Evolutionary conservation across 2,113 vertebrate species (phyloP).

Genomic region (Labeo catla): DNA sequence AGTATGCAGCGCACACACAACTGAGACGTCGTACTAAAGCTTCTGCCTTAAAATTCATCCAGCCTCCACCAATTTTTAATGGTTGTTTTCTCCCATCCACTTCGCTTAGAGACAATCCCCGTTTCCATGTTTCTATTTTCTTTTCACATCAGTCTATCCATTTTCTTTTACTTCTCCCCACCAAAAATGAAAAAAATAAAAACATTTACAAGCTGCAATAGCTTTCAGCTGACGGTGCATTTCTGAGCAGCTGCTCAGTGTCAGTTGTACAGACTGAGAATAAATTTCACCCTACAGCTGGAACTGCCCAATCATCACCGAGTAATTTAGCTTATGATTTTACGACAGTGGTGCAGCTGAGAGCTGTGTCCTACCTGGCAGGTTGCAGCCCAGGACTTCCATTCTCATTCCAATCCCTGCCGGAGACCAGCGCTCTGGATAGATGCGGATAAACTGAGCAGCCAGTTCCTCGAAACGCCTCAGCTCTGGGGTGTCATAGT

Average conservation of each 20-base stretch:
- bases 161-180: not conserved
- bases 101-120: not conserved
- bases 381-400: constrained; percentile 94
- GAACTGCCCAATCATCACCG: not conserved
- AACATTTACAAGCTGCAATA: not conserved
- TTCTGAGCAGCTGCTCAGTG: not conserved
- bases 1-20: not conserved
- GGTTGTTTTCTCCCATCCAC: not conserved
- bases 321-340: not conserved
- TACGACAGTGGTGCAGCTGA: not conserved
- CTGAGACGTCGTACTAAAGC: not conserved
- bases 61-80: not conserved
- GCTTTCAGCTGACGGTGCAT: constrained; percentile 3
- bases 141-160: not conserved
- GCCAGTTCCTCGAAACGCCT: constrained; percentile 88
- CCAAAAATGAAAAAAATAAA: constrained; percentile 9
- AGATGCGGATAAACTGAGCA: constrained; percentile 87
- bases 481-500: constrained; percentile 93
- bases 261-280: not conserved
- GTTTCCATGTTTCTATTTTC: constrained; percentile 7
- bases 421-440: constrained; percentile 94
- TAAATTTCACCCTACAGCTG: constrained; percentile 9
- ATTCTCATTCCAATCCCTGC: constrained; percentile 97
- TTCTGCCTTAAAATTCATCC: not conserved
- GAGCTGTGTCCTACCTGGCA: constrained; percentile 84